A percentile compares a stretch with the other conserved stretches of the same genome.
Evolutionary conservation across 2,113 vertebrate genomes (phyloP).

Genomic region (Abramis brama): DNA sequence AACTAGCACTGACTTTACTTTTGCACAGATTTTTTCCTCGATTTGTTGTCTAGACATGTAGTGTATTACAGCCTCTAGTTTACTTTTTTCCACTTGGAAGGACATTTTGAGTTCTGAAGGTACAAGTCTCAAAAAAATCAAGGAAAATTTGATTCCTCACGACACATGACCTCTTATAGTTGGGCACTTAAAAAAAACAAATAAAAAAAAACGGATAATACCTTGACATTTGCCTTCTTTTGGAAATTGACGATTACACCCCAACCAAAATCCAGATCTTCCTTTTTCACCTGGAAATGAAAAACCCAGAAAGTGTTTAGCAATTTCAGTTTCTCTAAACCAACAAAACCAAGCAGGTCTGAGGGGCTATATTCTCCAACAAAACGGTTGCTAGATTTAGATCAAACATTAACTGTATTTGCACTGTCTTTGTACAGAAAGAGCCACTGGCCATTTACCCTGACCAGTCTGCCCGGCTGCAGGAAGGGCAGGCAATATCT

Average conservation of each 20-base stretch:
- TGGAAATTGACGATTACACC: constrained; percentile 97
- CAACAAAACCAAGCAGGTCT: not conserved
- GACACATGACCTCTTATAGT: not conserved
- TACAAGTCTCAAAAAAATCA: not conserved
- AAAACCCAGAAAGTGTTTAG: not conserved
- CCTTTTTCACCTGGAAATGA: constrained; percentile 86
- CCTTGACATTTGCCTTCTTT: constrained; percentile 95
- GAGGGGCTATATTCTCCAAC: not conserved
- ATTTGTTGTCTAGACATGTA: too few relatives aligned
- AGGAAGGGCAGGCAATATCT: constrained; percentile 96
- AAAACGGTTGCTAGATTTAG: too few relatives aligned
- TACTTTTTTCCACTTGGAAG: not conserved
- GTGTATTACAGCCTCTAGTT: too few relatives aligned
- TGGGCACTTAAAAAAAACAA: not conserved
- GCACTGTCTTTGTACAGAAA: not conserved
- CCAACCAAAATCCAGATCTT: constrained; percentile 94
- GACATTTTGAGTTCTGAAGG: not conserved
- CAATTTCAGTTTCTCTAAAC: not conserved
- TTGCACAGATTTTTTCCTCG: too few relatives aligned
- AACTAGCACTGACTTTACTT: not conserved
- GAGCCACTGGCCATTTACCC: constrained; percentile 71
- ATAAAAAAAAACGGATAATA: constrained; percentile 59
- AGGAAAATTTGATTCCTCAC: not conserved
- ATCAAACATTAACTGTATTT: not conserved
- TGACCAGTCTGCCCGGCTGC: constrained; percentile 92